Conservation (phyloP, 2,888 invertebrate species). For the Tipula unca region DNA sequence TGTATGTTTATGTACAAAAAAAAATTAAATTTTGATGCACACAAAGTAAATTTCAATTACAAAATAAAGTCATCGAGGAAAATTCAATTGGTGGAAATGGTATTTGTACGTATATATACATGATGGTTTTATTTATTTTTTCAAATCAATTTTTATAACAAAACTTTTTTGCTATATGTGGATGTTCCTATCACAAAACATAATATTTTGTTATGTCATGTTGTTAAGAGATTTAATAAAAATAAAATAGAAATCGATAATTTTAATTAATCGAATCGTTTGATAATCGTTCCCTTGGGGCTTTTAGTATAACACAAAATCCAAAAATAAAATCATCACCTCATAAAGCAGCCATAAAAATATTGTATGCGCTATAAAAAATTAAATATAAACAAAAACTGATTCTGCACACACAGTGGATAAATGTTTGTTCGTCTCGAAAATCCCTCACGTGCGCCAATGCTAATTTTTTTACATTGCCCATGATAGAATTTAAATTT, state of each 20-base stretch:
- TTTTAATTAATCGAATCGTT: background rate
- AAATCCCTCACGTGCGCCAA: conserved; percentile 3
- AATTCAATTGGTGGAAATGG: too few species aligned
- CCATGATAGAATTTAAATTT: background rate
- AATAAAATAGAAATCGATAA: background rate
- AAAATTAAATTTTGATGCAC: too few species aligned
- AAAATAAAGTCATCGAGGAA: too few species aligned
- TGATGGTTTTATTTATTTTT: too few species aligned
- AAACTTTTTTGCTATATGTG: too few species aligned
- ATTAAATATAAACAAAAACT: background rate
- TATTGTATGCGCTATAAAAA: background rate
- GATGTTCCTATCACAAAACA: too few species aligned
- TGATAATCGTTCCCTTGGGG: background rate
- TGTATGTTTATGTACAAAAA: too few species aligned
- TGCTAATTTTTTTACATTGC: background rate
- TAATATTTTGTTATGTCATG: background rate
- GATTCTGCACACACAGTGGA: background rate
- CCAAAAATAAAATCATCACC: background rate
- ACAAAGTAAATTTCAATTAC: too few species aligned
- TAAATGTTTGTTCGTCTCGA: background rate
- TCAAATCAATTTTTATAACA: too few species aligned
- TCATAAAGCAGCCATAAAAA: background rate
- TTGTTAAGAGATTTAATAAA: background rate
- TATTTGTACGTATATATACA: too few species aligned
- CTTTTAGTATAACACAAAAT: background rate